phyloP scores from a whole-genome alignment of 92 coral and sea anemone species.

The Epizoanthus ramosus region DNA sequence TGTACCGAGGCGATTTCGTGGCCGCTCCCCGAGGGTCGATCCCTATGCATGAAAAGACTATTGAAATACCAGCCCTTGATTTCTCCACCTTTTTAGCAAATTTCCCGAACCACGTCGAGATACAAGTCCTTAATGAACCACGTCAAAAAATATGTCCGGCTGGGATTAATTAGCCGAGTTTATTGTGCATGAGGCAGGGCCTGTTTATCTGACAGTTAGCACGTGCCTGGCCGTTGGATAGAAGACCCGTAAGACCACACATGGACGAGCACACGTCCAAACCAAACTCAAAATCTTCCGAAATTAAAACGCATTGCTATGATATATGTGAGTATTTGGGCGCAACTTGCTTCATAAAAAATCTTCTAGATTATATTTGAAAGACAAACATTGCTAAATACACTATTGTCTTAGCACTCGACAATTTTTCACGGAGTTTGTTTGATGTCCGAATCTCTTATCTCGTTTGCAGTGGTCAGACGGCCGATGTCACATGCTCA shows the following conservation, averaged over 20 bases:
- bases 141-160: slow-evolving; percentile 23
- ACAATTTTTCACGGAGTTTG: slow-evolving; percentile 13
- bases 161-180: slow-evolving; percentile 22
- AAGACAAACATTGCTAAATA: slow-evolving; percentile 32
- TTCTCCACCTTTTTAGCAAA: slow-evolving; percentile 47
- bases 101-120: not conserved
- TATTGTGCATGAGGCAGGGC: slow-evolving; percentile 12
- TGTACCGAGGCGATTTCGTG: too few relatives aligned
- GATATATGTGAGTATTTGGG: not conserved
- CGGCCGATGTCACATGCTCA: slow-evolving; percentile 6
- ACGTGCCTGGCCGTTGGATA: slow-evolving; percentile 4
- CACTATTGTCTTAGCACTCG: slow-evolving; percentile 31
- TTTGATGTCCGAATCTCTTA: slow-evolving; percentile 12
- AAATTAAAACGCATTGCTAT: too few relatives aligned
- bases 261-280: not conserved
- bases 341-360: slow-evolving; percentile 29
- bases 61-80: not conserved
- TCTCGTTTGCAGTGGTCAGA: slow-evolving; percentile 19
- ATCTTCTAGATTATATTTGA: slow-evolving; percentile 6
- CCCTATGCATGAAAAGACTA: slow-evolving; percentile 5
- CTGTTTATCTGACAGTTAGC: not conserved
- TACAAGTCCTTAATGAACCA: slow-evolving; percentile 27
- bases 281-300: too few relatives aligned
- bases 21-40: not conserved
- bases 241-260: slow-evolving; percentile 16